Evolutionary conservation across 2,113 vertebrate genomes (phyloP), one percentile per base, ranked within the genome.

Genomic region (Carassius auratus): DNA sequence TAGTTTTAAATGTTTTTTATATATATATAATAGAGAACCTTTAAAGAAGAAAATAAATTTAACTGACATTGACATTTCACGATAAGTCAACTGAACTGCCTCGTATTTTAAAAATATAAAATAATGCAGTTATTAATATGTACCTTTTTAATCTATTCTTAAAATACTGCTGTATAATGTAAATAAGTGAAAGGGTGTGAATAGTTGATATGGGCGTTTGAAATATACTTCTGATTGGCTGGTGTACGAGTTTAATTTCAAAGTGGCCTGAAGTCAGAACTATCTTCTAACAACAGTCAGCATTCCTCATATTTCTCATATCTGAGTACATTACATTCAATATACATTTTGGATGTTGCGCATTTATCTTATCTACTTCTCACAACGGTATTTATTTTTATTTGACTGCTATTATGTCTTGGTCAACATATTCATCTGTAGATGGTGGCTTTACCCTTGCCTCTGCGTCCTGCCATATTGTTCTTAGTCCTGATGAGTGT

Each of bases 381-480:
- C 38, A 26, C 19, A 66, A 50, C 2, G 23, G 57, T 23, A 5
- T 26, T 26, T 26, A 26, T 26, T 26, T 26, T 26, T 26, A 26
- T 13, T 80, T 45, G 26, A 4, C 38, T 50, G 30, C 26, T 66
- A 48, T 6, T 66, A 10, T 66, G 14, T 48, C 33, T 38, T 48
- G 38, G 3, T 52, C 9, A 33, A 52, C 17, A 19, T 64, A 52
- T 81, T 68, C 2, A n/a, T 52, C 26, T 87, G 15, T 2, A 93
- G 90, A 94, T 95, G 94, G 78, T 95, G 94, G 78, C 84, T 36
- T 75, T 89, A 83, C 62, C 57, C 7, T 12, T 76, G 55, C 55
- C 87, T 23, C 68, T 86, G 6, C 86, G 87, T 3, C 9, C 83
- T 33, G 87, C 89, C 17, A 55, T 91, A 71, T 84, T 92, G n/a